These are phyloP conservation scores for Cryptus armator DNA, from an alignment of 2,888 invertebrate genomes.

Conservation along the genomic window DNA sequence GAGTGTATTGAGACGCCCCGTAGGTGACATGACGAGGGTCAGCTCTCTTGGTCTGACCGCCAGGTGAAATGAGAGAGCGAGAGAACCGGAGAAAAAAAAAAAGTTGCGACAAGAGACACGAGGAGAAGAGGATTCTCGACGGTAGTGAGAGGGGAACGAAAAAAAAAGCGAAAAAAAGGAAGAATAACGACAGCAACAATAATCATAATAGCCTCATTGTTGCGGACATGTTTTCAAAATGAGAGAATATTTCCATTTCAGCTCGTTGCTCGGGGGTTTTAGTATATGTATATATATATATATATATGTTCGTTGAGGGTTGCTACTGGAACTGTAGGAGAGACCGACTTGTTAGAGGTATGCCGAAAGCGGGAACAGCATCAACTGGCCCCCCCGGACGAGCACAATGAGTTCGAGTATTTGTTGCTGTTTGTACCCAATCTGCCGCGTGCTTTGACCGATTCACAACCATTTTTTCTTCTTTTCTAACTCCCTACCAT, in stretches of 20 bases:
- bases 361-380: constrained; percentile 29
- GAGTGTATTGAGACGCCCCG: constrained; percentile 81
- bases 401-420: constrained; percentile 79
- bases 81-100: constrained; percentile 9
- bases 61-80: constrained; percentile 76
- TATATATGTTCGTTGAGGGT: constrained; percentile 33
- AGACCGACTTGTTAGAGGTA: constrained; percentile 61
- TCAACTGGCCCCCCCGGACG: constrained; percentile 16
- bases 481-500: constrained; percentile 43
- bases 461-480: constrained; percentile 66
- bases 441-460: constrained; percentile 80
- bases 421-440: constrained; percentile 83
- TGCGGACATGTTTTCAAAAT: constrained; percentile 85
- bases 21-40: constrained; percentile 83
- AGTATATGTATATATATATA: not conserved
- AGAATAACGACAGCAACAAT: constrained; percentile 77
- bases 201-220: constrained; percentile 84
- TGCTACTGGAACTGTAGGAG: constrained; percentile 28
- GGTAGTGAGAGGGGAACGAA: constrained; percentile 26
- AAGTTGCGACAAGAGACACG: constrained; percentile 10
- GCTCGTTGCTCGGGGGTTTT: constrained; percentile 30
- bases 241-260: constrained; percentile 74
- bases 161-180: constrained; percentile 59
- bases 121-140: constrained; percentile 22
- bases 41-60: constrained; percentile 78